phyloP scores from a whole-genome alignment of 2,888 invertebrate species.

The Noctuana brunneofusca region DNA sequence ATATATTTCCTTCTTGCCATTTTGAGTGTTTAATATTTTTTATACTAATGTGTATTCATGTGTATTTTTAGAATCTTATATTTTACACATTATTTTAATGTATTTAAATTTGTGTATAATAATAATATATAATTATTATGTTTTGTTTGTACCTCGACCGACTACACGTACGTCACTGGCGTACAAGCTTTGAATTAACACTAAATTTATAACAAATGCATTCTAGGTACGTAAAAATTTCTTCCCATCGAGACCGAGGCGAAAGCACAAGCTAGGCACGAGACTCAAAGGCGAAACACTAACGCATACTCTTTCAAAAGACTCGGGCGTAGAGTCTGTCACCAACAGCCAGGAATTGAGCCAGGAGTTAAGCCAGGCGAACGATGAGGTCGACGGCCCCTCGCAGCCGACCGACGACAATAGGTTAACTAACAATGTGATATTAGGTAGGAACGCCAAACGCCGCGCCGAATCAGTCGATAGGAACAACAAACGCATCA shows the following conservation, averaged over 20 bases:
- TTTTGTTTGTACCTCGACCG: too few species aligned
- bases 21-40: too few species aligned
- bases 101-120: too few species aligned
- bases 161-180: too few species aligned
- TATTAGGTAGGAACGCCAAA: conserved; percentile 39
- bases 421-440: conserved; percentile 35
- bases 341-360: conserved; percentile 57
- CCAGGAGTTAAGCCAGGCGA: conserved; percentile 25
- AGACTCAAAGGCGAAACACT: conserved; percentile 40
- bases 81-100: too few species aligned
- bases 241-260: conserved; percentile 86
- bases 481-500: conserved; percentile 53
- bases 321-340: conserved; percentile 61
- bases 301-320: conserved; percentile 55
- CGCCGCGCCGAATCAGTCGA: conserved; percentile 59
- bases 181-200: background rate
- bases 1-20: too few species aligned
- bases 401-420: conserved; percentile 36
- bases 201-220: conserved; percentile 34
- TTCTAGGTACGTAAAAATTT: conserved; percentile 86
- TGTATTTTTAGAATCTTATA: too few species aligned
- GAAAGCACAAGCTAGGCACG: conserved; percentile 56
- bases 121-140: too few species aligned
- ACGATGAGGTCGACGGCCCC: conserved; percentile 20
- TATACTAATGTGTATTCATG: too few species aligned